These are phyloP conservation scores for Cassiopea andromeda DNA, from an alignment of 30 jellyfish, hydroid and myxozoan species.

Conservation along the genomic window DNA sequence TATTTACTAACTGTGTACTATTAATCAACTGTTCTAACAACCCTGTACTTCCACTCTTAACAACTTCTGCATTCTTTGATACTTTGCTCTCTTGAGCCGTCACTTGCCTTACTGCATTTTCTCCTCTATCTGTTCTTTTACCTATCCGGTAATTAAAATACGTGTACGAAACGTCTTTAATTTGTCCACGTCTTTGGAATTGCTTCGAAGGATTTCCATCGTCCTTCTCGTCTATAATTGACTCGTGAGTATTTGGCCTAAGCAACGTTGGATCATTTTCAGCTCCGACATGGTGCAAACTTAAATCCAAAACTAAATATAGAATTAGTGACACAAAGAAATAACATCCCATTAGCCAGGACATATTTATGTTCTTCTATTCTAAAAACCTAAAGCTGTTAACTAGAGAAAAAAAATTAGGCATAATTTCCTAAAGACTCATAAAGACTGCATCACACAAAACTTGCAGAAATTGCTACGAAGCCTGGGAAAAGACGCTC, in stretches of 20 bases:
- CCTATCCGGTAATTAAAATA: conserved; percentile 40
- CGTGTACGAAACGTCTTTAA: conserved; percentile 13
- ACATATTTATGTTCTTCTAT: not conserved
- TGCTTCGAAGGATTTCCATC: conserved; percentile 41
- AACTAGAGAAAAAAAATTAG: conserved; percentile 7
- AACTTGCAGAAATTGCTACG: conserved; percentile 6
- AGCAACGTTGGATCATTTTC: conserved; percentile 60
- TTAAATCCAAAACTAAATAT: not conserved
- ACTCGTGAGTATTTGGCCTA: conserved; percentile 53
- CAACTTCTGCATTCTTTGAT: not conserved
- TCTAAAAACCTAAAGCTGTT: not conserved
- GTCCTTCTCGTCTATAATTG: conserved; percentile 61
- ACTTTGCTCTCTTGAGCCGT: not conserved
- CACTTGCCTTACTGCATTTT: not conserved
- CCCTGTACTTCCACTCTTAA: not conserved
- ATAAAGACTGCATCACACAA: not conserved
- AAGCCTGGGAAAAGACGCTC: conserved; percentile 67
- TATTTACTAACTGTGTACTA: not conserved
- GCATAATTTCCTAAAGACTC: conserved; percentile 11
- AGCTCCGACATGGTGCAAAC: not conserved
- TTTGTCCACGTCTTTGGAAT: conserved; percentile 9
- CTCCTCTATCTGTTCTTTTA: conserved; percentile 11
- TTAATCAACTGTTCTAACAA: not conserved
- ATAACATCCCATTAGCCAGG: not conserved
- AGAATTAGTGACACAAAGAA: not conserved